Evolutionary conservation across 2,113 vertebrate genomes (phyloP).

Genomic region (Echinops telfairi): DNA sequence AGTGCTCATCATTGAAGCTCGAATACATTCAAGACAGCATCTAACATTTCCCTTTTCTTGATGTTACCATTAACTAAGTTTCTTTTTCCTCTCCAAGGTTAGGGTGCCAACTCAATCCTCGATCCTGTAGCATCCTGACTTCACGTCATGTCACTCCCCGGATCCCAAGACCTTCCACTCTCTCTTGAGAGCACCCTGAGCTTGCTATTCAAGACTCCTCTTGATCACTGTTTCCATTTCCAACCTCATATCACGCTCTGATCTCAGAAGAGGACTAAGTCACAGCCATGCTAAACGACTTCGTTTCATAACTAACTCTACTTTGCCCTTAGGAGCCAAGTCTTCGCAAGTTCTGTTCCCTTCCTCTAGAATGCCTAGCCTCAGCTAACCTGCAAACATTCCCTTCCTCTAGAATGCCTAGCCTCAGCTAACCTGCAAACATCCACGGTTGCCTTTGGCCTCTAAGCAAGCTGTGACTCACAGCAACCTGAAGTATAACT

Average conservation of each 20-base stretch:
- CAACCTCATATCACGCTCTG: too few species aligned
- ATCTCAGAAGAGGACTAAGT: background rate
- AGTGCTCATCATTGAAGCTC: too few species aligned
- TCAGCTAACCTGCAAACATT: background rate
- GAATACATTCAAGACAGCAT: background rate
- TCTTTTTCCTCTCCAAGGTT: background rate
- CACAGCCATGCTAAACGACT: fast-evolving
- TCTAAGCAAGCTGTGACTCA: background rate
- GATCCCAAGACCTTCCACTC: fast-evolving
- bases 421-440: background rate
- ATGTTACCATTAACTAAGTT: too few species aligned
- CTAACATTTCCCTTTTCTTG: background rate
- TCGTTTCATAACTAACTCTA: background rate
- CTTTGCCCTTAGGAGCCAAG: too few species aligned
- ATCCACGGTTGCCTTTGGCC: background rate
- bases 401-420: fast-evolving
- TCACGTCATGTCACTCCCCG: too few species aligned
- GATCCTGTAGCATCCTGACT: background rate
- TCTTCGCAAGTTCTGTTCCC: background rate
- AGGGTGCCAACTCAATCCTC: background rate
- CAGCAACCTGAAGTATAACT: too few species aligned
- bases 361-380: background rate
- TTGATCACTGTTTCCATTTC: background rate
- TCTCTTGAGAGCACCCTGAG: fast-evolving
- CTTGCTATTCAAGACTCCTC: too few species aligned